A percentile compares a stretch with the other conserved stretches of the same genome.
Conservation (phyloP, 2,797 vertebrate species). For the Liparis tanakae region DNA sequence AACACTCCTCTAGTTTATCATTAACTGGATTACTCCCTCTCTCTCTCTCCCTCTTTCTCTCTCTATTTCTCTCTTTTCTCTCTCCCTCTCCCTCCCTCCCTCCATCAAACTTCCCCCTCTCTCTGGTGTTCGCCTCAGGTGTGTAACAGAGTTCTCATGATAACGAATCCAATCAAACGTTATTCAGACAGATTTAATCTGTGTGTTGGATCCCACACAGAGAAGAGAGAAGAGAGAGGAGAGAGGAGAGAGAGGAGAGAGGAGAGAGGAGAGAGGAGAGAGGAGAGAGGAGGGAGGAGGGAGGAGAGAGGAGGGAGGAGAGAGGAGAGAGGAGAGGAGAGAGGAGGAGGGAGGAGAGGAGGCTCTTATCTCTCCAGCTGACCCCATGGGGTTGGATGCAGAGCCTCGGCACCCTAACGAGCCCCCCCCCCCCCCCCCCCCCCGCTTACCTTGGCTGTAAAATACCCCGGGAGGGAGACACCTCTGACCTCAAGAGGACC, state of each 20-base stretch:
- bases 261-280: background rate
- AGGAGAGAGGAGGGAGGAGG: background rate
- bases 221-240: background rate
- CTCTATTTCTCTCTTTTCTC: slow-evolving; percentile 16
- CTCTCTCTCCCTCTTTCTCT: slow-evolving; percentile 36
- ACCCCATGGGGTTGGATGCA: too few relatives aligned
- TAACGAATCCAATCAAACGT: too few relatives aligned
- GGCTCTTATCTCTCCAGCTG: slow-evolving; percentile 52
- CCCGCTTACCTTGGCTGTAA: too few relatives aligned
- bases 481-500: too few relatives aligned
- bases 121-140: too few relatives aligned
- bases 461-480: too few relatives aligned
- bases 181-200: too few relatives aligned
- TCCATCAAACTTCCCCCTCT: slow-evolving; percentile 34
- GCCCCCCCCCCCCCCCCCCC: too few relatives aligned
- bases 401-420: too few relatives aligned
- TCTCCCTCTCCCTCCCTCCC: slow-evolving; percentile 49
- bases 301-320: background rate
- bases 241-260: background rate
- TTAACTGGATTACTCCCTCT: slow-evolving; percentile 75
- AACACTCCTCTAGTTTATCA: slow-evolving; percentile 72
- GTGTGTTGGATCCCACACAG: slow-evolving; percentile 67
- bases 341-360: background rate
- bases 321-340: background rate
- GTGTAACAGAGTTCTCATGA: too few relatives aligned